Base-by-base conservation (phyloP, 2,113 vertebrate species). In the Ellobius talpinus region DNA sequence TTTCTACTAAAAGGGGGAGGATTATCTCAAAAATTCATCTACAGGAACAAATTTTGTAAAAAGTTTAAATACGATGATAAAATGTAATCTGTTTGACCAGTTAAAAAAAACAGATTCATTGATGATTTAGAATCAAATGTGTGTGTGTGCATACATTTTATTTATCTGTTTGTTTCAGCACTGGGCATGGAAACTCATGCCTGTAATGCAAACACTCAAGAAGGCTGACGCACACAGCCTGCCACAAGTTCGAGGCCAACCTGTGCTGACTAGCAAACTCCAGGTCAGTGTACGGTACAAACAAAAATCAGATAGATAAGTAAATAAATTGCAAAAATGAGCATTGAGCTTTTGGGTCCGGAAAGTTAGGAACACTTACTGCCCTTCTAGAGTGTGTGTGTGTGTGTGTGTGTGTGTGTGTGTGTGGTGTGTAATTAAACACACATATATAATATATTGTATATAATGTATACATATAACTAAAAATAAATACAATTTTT, bases 1-100 rank as follows among this genome's bases (percentile, higher is more conserved):
- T 93, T 82, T 94, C 66, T 39, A 91, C 14, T 78, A 61, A 85
- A 58, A 1, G 50, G 33, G 23, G 9, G 33, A 36, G 31, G 29
- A 47, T 33, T 66, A 86, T 33, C 82, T 84, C n/a, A 65, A 47
- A 86, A 86, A 86, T 50, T 87, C 19, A n/a, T 50, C 33, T n/a
- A 68, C 66, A 14, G 65, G 45, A 66, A 84, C 14, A 65, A 39
- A 17, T 85, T 31, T 42, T 87, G 47, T 87, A 50, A 68, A 77
- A 66, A 36, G 36, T 89, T 68, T 93, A 50, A 87, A 86, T n/a
- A n/a, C n/a, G 89, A 87, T 87, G 42, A 96, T 87, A 94, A 24
- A 90, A 95, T 70, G 45, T 26, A 63, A 93, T 21, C 66, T 96
- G 24, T 72, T 97, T 96, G 95, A 89, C 87, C 68, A 91, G 23